phyloP scores from a whole-genome alignment of 1,140 invertebrate species.

The Drosophila sechellia region DNA sequence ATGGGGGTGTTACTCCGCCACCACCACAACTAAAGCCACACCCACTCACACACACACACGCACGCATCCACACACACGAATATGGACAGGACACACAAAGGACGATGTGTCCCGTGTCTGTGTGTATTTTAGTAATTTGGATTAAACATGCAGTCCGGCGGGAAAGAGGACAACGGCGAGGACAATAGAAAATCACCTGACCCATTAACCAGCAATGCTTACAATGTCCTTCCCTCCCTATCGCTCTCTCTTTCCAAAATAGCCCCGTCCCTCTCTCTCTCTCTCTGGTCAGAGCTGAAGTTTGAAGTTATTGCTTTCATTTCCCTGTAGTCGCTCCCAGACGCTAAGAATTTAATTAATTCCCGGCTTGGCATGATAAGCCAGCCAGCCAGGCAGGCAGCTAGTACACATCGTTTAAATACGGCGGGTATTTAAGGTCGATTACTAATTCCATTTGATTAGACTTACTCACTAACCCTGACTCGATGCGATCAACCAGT shows the following conservation, averaged over 20 bases:
- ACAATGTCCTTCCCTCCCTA: slow-evolving; percentile 13
- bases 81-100: slow-evolving; percentile 34
- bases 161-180: slow-evolving; percentile 53
- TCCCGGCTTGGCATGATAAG: slow-evolving; percentile 40
- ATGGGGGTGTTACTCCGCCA: slow-evolving; percentile 7
- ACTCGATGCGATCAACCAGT: not conserved
- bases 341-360: slow-evolving; percentile 80
- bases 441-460: slow-evolving; percentile 33
- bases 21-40: slow-evolving; percentile 4
- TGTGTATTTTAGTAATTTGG: slow-evolving; percentile 80
- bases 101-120: slow-evolving; percentile 20
- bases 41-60: not conserved
- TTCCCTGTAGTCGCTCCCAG: slow-evolving; percentile 56
- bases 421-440: slow-evolving; percentile 30
- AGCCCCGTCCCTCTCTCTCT: not conserved
- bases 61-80: slow-evolving; percentile 3
- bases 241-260: not conserved
- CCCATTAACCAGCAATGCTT: slow-evolving; percentile 70
- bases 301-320: slow-evolving; percentile 80
- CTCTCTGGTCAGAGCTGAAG: slow-evolving; percentile 45
- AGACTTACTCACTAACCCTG: not conserved
- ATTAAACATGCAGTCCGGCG: slow-evolving; percentile 77
- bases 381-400: not conserved
- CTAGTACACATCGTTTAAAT: slow-evolving; percentile 17
- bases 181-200: slow-evolving; percentile 81